Base-by-base conservation (phyloP, 1,140 invertebrate species). In the Ceratina calcarata region DNA sequence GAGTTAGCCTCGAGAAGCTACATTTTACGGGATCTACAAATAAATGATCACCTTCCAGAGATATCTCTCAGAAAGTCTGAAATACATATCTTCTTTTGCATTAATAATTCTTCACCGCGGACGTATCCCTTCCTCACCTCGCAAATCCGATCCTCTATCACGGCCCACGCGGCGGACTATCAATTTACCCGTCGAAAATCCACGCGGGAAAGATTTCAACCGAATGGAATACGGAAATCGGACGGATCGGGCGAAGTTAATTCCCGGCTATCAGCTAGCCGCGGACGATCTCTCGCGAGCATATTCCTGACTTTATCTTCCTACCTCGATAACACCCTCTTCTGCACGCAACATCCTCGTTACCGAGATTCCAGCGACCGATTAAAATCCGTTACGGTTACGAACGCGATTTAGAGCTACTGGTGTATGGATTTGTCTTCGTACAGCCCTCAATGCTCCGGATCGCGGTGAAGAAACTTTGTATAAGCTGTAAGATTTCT, bases 331-430 rank as follows among this genome's bases (percentile, higher is more conserved):
- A 81, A 67, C 75, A 73, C 53, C 24, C 57, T 55, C 57, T 20
- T 15, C 49, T 81, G 55, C 72, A 67, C 72, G 83, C 83, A 81
- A 85, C 62, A 58, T 58, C 61, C 60, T 81, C 83, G 83, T 85
- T 85, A 85, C 15, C 79, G 49, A 84, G 83, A 84, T 84, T 51
- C 66, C 15, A 32, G 22, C 45, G 24, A 53, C 13, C 83, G 83
- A 83, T 80, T 79, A 53, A 55, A 65, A 70, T 64, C 49, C 66
- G 37, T 18, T 45, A 27, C 60, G 37, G 57, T 13, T 80, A 53
- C 55, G 53, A 37, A 58, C 67, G 53, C 49, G 20, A 15, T 22
- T 72, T 53, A 64, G n/a, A 8, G 49, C 55, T 16, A n/a, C 20
- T 49, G 45, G 61, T 20, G 57, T 67, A 55, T 20, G 53, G 37